These are phyloP conservation scores for Artibeus jamaicensis DNA, from an alignment of 2,797 vertebrate genomes.

Conservation along the genomic window DNA sequence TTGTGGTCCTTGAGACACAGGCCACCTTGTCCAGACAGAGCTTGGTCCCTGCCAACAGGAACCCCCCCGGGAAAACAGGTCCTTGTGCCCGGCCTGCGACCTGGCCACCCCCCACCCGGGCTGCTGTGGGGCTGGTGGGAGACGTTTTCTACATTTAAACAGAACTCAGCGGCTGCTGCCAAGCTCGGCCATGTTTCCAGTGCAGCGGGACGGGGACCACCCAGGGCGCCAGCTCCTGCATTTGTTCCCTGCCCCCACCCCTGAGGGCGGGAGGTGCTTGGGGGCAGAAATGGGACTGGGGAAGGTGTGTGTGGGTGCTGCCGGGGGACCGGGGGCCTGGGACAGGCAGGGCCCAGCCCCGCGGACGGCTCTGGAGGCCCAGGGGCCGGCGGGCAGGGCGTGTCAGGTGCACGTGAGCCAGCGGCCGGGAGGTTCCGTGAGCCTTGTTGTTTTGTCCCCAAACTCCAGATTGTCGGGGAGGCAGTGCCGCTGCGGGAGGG, in stretches of 20 bases:
- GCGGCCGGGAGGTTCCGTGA: background rate
- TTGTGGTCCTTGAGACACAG: rapidly evolving
- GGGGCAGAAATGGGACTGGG: background rate
- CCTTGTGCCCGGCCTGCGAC: background rate
- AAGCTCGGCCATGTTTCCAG: conserved; percentile 12
- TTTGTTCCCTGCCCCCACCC: background rate
- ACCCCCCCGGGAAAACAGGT: background rate
- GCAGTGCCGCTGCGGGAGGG: conserved; percentile 52
- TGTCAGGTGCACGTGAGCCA: background rate
- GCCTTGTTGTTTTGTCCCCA: conserved; percentile 14
- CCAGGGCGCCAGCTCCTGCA: background rate
- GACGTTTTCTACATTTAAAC: background rate
- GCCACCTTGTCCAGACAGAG: background rate
- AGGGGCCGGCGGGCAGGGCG: background rate
- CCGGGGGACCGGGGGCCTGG: background rate
- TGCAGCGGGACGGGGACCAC: background rate
- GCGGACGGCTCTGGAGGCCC: background rate
- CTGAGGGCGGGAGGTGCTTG: background rate
- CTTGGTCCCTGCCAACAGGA: background rate
- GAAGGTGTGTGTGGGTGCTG: background rate
- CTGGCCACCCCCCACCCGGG: background rate
- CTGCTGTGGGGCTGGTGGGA: background rate
- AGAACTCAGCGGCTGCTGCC: background rate
- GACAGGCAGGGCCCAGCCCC: background rate
- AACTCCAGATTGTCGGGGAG: background rate